Conservation (phyloP, 2,888 invertebrate species). For the Agriopis marginaria region DNA sequence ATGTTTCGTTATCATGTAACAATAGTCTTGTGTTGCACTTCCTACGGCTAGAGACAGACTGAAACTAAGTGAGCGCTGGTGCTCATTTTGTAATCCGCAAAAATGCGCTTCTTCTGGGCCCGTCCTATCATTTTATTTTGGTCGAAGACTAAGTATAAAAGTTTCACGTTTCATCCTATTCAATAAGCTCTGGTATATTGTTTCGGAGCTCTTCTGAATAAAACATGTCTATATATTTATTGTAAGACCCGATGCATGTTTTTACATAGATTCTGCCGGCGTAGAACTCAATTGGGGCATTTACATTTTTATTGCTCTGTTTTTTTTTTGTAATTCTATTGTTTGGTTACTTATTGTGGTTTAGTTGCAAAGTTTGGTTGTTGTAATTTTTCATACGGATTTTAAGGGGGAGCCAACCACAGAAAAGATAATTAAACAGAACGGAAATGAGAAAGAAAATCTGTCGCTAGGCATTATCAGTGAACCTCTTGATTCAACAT, state of each 20-base stretch:
- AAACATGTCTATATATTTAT: constrained; percentile 74
- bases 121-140: too few species aligned
- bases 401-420: too few species aligned
- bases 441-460: too few species aligned
- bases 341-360: constrained; percentile 38
- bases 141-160: constrained; percentile 38
- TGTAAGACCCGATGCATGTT: constrained; percentile 77
- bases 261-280: constrained; percentile 68
- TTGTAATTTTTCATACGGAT: constrained; percentile 18
- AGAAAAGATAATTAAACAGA: too few species aligned
- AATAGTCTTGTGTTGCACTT: too few species aligned
- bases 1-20: too few species aligned
- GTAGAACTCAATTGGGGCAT: constrained; percentile 63
- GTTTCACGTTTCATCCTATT: constrained; percentile 59
- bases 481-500: too few species aligned
- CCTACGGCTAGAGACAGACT: too few species aligned
- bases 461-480: too few species aligned
- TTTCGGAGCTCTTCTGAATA: constrained; percentile 76
- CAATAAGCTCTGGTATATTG: constrained; percentile 74
- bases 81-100: too few species aligned
- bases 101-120: too few species aligned
- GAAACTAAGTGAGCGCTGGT: too few species aligned
- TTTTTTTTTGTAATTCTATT: constrained; percentile 51
- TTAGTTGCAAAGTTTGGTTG: constrained; percentile 31
- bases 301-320: constrained; percentile 71